Percentiles rank a stretch among this genome's conserved stretches.
These are phyloP conservation scores for Hirtodrosophila duncani DNA, from an alignment of 2,888 invertebrate species.

Conservation along the genomic window DNA sequence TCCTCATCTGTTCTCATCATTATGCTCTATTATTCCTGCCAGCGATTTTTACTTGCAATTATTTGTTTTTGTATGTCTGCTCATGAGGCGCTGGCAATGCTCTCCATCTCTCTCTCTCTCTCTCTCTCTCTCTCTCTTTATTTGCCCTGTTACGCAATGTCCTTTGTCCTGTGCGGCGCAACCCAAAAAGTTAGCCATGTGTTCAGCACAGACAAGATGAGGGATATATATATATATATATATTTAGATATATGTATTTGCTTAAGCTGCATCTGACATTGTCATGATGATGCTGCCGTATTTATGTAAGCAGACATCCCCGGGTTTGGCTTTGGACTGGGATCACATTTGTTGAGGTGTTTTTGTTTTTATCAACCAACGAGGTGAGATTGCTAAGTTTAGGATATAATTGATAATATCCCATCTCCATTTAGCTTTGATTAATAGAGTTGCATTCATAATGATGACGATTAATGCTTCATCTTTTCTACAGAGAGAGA, in stretches of 20 bases:
- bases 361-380: slow-evolving; percentile 3
- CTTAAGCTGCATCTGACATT: slow-evolving; percentile 66
- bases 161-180: slow-evolving; percentile 48
- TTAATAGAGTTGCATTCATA: no score
- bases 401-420: no score
- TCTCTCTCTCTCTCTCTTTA: no score
- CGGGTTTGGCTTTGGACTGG: background rate
- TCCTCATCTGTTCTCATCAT: slow-evolving; percentile 44
- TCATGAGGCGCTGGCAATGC: slow-evolving; percentile 47
- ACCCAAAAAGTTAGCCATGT: slow-evolving; percentile 2
- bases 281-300: slow-evolving; percentile 52
- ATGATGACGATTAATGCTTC: no score
- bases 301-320: slow-evolving; percentile 53
- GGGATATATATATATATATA: slow-evolving; percentile 45
- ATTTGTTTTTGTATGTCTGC: slow-evolving; percentile 70
- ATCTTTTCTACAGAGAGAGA: no score
- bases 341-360: slow-evolving; percentile 2
- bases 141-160: slow-evolving; percentile 59
- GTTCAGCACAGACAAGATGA: slow-evolving; percentile 5
- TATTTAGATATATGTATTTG: slow-evolving; percentile 59
- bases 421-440: no score
- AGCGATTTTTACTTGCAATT: slow-evolving; percentile 72
- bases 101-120: no score
- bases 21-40: slow-evolving; percentile 61
- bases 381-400: no score